Evolutionary conservation across 2,797 vertebrate genomes (phyloP), one percentile per base, ranked within the genome.

Genomic region (Centroberyx gerrardi): DNA sequence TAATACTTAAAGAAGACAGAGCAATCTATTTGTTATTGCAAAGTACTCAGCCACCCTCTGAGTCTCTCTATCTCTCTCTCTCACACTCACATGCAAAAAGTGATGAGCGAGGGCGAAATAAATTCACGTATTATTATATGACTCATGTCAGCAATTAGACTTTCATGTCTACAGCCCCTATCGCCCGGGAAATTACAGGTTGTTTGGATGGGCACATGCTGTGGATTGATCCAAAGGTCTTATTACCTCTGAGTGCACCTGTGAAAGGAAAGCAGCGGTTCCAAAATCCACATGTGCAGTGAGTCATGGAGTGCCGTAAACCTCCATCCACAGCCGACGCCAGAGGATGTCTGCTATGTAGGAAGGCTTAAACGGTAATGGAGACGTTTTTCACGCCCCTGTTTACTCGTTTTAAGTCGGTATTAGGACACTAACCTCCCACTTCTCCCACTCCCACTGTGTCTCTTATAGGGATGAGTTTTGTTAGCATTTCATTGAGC

Each of bases 161-260:
- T 1, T 56, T 78, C 72, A 64, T 36, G 27, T 56, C 59, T 54
- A 14, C 56, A 8, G 10, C 59, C 63, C 44, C 4, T 67, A 56
- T 59, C 44, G 46, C 44, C 10, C 3, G 31, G 33, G 49, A 82
- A 90, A 91, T 90, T 76, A 87, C 49, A 84, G 74, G 65, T 67
- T 22, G 51, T 27, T 54, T 63, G 29, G 65, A 58, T 8, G 29
- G 8, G 62, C 5, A 12, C 44, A 27, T 27, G 8, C 12, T 40
- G 38, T 40, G 8, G 51, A 63, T 67, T 5, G 42, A 80, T 65
- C 62, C 68, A 74, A 76, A 83, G 58, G 77, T 80, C 51, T 84
- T 46, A 86, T 90, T 87, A 87, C 62, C 60, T 61, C 9, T 33
- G 42, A 53, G 69, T 70, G 58, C 74, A 81, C 78, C 81, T 85